Evolutionary conservation across 23 tunicate genomes (phyloP).

Genomic region (Styela clava): DNA sequence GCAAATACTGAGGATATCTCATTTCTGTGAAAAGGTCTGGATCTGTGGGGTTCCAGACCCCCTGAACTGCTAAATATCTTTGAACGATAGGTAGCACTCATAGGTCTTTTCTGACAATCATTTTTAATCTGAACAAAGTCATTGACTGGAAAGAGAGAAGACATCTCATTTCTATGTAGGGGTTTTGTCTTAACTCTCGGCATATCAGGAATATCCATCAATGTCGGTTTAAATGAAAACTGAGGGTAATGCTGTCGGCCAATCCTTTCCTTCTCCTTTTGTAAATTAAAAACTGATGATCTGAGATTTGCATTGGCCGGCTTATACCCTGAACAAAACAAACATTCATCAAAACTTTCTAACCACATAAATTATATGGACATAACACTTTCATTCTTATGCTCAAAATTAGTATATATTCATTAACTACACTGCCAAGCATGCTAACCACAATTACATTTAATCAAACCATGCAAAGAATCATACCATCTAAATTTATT

Average conservation of each 20-base stretch:
- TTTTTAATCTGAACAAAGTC: background rate
- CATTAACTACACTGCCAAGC: no score
- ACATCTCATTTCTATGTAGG: background rate
- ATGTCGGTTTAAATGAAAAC: background rate
- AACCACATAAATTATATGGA: no score
- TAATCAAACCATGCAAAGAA: no score
- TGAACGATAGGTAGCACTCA: background rate
- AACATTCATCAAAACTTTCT: no score
- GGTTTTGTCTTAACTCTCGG: background rate
- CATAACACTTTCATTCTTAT: no score
- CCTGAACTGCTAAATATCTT: background rate
- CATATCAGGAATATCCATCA: background rate
- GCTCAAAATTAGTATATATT: no score
- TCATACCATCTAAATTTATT: no score
- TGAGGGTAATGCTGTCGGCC: slow-evolving; percentile 3
- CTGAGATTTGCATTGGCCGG: slow-evolving; percentile 37
- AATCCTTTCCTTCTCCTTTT: background rate
- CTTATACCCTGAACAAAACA: slow-evolving; percentile 35
- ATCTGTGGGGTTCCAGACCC: background rate
- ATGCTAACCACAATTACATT: no score
- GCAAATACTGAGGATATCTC: background rate
- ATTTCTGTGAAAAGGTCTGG: background rate
- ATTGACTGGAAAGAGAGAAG: background rate
- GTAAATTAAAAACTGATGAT: slow-evolving; percentile 32
- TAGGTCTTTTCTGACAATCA: background rate